Evolutionary conservation across 2,888 invertebrate species (phyloP), one percentile per base, ranked within the genome.

Genomic region (Cinara cedri): DNA sequence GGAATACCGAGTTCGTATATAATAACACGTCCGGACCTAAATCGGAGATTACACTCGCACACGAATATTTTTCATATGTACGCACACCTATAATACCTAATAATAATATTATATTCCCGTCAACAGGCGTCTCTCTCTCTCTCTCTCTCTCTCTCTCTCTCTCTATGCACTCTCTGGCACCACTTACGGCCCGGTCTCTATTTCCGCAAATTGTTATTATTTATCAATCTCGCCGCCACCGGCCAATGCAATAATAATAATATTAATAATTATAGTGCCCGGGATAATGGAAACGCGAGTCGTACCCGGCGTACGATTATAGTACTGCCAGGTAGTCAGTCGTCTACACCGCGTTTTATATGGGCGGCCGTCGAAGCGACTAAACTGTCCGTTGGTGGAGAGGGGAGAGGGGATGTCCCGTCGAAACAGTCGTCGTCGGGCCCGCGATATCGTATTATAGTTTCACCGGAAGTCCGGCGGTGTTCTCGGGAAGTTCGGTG

Each of bases 211-310:
- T 34, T 26, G 65, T 71, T 74, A 51, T 78, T 70, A 70, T 62
- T 78, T 70, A 70, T 62, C 70, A 70, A 70, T 78, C 78, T 70
- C 60, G 70, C 70, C 68, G 60, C 60, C 68, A 46, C 34, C 19
- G 9, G 19, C n/a, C 19, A 44, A n/a, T n/a, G 54, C 51, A 65
- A 54, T 75, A 54, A 54, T 70, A 19, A 34, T 6, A 21, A 55
- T 11, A 65, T 46, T 26, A 62, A 66, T 76, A 62, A 78, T 78
- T 70, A 78, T 70, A 78, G 78, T 51, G 60, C 51, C 16, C n/a
- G 51, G 51, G 57, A 70, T 70, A 70, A 78, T 70, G 70, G 70
- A 78, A 78, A 70, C 60, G 34, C 34, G 6, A 4, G 3, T 4
- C 34, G 34, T 34, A 34, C 3, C 44, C 65, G 55, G 42, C 62